Evolutionary conservation across 2,113 vertebrate species (phyloP).

Genomic region (Xenopus laevis): DNA sequence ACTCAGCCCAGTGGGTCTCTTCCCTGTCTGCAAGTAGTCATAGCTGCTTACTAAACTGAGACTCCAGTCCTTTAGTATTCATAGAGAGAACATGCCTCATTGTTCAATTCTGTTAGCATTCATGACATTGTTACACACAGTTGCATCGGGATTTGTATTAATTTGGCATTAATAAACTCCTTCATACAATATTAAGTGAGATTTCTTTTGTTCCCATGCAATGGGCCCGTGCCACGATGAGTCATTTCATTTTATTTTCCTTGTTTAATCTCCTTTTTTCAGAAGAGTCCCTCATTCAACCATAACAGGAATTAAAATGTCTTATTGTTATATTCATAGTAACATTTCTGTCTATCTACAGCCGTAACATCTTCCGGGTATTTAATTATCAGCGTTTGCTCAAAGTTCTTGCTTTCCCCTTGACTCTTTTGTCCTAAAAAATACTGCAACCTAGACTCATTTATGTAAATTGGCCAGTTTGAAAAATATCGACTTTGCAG

Average conservation of each 20-base stretch:
- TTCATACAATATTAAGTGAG: slow-evolving; percentile 39
- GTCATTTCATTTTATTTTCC: slow-evolving; percentile 24
- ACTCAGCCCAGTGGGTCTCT: too few relatives aligned
- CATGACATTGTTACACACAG: slow-evolving; percentile 29
- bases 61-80: slow-evolving; percentile 2
- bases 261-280: slow-evolving; percentile 29
- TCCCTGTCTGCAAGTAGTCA: background rate
- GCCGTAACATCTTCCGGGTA: slow-evolving; percentile 13
- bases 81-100: slow-evolving; percentile 27
- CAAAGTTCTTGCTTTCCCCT: slow-evolving; percentile 10
- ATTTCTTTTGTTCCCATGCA: slow-evolving; percentile 30
- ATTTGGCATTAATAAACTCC: slow-evolving; percentile 35
- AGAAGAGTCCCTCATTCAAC: slow-evolving; percentile 15
- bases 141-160: slow-evolving; percentile 39
- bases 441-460: background rate
- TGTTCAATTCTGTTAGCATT: slow-evolving; percentile 36
- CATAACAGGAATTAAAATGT: slow-evolving; percentile 27
- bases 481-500: background rate
- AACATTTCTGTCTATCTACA: slow-evolving; percentile 11
- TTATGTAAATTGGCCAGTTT: background rate
- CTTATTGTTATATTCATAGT: slow-evolving; percentile 31
- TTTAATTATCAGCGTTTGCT: slow-evolving; percentile 13
- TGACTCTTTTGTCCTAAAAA: background rate
- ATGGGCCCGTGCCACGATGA: slow-evolving; percentile 11
- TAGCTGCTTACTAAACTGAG: background rate